Conservation (phyloP, 2,888 invertebrate species). For the Horisme vitalbata region DNA sequence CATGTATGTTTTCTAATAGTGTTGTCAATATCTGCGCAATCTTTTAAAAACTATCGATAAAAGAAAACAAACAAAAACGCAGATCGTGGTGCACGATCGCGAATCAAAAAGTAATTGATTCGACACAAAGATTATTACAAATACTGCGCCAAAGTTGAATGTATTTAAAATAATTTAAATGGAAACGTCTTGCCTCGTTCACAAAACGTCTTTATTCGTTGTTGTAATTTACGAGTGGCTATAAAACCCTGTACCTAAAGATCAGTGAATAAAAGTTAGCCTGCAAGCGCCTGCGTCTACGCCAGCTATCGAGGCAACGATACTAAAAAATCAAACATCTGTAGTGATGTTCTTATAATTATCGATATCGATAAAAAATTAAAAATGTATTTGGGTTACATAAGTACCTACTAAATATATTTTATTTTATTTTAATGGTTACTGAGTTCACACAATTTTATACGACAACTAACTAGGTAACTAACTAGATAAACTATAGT, state of each 20-base stretch:
- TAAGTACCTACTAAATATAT: too few species aligned
- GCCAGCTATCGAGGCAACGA: slow-evolving; percentile 42
- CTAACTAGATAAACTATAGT: too few species aligned
- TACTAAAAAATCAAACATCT: slow-evolving; percentile 57
- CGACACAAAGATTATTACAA: slow-evolving; percentile 66
- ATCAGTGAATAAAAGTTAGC: slow-evolving; percentile 71
- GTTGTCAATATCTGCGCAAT: neutral
- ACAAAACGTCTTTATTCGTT: slow-evolving; percentile 77
- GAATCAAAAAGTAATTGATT: slow-evolving; percentile 63
- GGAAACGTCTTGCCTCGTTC: slow-evolving; percentile 63
- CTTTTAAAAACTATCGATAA: slow-evolving; percentile 23
- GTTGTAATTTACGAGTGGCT: slow-evolving; percentile 66
- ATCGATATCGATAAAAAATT: slow-evolving; percentile 48
- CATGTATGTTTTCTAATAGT: too few species aligned
- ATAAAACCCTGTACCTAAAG: slow-evolving; percentile 73
- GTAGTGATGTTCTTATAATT: slow-evolving; percentile 36
- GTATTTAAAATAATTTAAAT: slow-evolving; percentile 76
- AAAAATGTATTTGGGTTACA: too few species aligned
- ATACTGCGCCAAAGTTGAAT: slow-evolving; percentile 55
- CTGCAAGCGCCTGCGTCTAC: slow-evolving; percentile 55
- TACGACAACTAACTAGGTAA: too few species aligned
- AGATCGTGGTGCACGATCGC: slow-evolving; percentile 41
- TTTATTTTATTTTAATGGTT: too few species aligned
- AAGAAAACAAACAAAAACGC: slow-evolving; percentile 37
- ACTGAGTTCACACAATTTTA: too few species aligned